These are phyloP conservation scores for Xestia sexstrigata DNA, from an alignment of 2,888 invertebrate species.

Conservation along the genomic window DNA sequence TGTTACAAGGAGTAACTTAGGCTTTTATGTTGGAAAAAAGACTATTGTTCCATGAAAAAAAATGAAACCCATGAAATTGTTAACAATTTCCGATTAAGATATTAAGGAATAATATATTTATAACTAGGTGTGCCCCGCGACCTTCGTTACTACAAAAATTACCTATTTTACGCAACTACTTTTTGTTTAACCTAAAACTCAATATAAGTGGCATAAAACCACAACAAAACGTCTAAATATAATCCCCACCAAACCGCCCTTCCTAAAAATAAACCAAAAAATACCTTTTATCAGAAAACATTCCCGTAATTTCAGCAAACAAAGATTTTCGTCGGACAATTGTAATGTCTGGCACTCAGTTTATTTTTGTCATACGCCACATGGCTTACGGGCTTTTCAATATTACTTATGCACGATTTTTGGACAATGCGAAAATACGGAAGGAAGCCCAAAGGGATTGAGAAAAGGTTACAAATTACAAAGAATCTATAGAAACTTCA, in stretches of 20 bases:
- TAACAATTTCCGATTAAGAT: no score
- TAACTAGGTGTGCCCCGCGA: no score
- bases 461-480: constrained; percentile 9
- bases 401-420: constrained; percentile 51
- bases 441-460: not conserved
- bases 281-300: constrained; percentile 44
- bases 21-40: no score
- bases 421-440: constrained; percentile 23
- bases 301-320: constrained; percentile 45
- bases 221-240: constrained; percentile 19
- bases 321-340: constrained; percentile 42
- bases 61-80: no score
- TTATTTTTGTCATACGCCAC: constrained; percentile 44
- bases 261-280: constrained; percentile 25
- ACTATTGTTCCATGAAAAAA: no score
- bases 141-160: no score
- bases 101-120: no score
- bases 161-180: no score
- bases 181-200: not conserved
- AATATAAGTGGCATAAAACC: constrained; percentile 20
- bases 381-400: constrained; percentile 36
- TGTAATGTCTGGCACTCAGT: constrained; percentile 29
- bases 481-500: not conserved
- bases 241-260: not conserved
- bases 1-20: no score